phyloP scores from a whole-genome alignment of 1,140 invertebrate species.

The Zaprionus camerounensis region DNA sequence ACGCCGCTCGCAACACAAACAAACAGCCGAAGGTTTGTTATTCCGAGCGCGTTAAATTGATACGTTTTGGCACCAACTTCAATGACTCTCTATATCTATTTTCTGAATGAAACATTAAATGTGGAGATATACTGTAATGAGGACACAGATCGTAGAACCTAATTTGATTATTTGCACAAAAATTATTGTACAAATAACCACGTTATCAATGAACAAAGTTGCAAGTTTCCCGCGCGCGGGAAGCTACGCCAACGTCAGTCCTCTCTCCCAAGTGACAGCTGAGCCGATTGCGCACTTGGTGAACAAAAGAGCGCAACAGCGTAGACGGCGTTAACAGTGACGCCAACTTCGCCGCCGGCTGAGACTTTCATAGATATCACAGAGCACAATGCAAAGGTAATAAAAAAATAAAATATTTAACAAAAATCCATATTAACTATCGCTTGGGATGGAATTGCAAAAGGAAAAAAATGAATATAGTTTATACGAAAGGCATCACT shows the following conservation, averaged over 20 bases:
- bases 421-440: slow-evolving; percentile 3
- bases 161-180: slow-evolving; percentile 55
- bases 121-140: slow-evolving; percentile 30
- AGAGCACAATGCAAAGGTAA: slow-evolving; percentile 40
- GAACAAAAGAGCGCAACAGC: slow-evolving; percentile 31
- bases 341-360: slow-evolving; percentile 44
- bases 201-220: slow-evolving; percentile 63
- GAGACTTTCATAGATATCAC: slow-evolving; percentile 37
- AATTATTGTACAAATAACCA: slow-evolving; percentile 46
- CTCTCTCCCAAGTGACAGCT: slow-evolving; percentile 66
- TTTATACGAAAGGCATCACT: not conserved
- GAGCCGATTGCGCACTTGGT: slow-evolving; percentile 41
- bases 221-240: slow-evolving; percentile 82
- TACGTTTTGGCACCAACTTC: slow-evolving; percentile 66
- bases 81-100: not conserved
- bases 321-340: slow-evolving; percentile 51
- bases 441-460: slow-evolving; percentile 31
- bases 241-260: slow-evolving; percentile 54
- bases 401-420: slow-evolving; percentile 9
- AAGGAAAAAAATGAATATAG: slow-evolving; percentile 30
- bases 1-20: slow-evolving; percentile 59
- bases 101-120: slow-evolving; percentile 55
- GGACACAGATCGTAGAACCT: slow-evolving; percentile 63
- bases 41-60: slow-evolving; percentile 53
- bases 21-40: slow-evolving; percentile 64